Conservation (phyloP, 2,797 vertebrate genomes). For the Danio jaintianensis region DNA sequence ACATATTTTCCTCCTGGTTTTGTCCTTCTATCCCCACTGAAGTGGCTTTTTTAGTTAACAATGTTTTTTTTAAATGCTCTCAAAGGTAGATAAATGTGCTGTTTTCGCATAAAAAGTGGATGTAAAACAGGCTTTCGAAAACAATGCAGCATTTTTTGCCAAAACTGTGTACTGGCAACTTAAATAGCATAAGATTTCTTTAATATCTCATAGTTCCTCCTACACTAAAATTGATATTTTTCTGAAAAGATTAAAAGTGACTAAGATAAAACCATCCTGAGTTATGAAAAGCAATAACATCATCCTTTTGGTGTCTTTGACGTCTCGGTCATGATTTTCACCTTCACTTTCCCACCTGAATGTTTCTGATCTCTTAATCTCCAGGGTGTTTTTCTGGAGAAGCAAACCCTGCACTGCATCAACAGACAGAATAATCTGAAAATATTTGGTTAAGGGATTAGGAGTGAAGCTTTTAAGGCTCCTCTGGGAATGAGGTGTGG, state of each 20-base stretch:
- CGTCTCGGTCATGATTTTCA: constrained; percentile 9
- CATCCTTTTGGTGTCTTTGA: neutral
- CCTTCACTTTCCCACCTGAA: constrained; percentile 36
- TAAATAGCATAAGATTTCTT: neutral
- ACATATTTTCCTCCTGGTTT: neutral
- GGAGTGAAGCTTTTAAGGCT: constrained; percentile 62
- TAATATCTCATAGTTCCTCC: neutral
- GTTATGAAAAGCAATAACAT: neutral
- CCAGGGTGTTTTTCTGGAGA: constrained; percentile 48
- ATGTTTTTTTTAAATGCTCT: too few relatives aligned
- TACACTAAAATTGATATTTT: too few relatives aligned
- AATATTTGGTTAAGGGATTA: constrained; percentile 69
- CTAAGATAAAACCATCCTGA: neutral
- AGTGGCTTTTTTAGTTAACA: too few relatives aligned
- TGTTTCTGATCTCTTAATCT: constrained; percentile 63
- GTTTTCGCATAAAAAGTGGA: too few relatives aligned
- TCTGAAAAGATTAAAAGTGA: too few relatives aligned
- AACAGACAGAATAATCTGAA: constrained; percentile 57
- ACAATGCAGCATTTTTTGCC: too few relatives aligned
- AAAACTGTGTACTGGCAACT: too few relatives aligned
- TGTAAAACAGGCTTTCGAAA: too few relatives aligned
- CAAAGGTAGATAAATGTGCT: too few relatives aligned
- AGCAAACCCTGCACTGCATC: constrained; percentile 52
- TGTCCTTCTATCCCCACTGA: too few relatives aligned
- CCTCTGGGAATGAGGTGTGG: constrained; percentile 34